These are phyloP conservation scores for Thymelicus sylvestris DNA, from an alignment of 2,888 invertebrate species.

Conservation along the genomic window DNA sequence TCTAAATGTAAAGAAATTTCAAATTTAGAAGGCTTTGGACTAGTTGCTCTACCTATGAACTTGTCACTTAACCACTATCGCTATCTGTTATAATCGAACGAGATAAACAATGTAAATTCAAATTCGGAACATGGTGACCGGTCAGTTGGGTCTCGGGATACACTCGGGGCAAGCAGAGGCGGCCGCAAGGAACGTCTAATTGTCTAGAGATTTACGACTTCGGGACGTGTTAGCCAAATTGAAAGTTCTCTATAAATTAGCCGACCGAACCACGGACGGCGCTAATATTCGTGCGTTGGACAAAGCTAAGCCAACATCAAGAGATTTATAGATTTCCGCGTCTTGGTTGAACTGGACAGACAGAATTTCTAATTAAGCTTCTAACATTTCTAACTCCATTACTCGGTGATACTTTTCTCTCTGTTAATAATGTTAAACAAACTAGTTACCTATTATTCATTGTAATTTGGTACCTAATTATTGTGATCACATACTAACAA, in stretches of 20 bases:
- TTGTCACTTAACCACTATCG: not conserved
- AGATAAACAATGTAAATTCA: conserved; percentile 35
- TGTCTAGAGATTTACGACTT: conserved; percentile 73
- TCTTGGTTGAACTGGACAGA: not conserved
- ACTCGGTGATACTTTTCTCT: not conserved
- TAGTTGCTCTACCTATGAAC: too few relatives aligned
- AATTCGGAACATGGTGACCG: conserved; percentile 31
- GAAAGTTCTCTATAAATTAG: conserved; percentile 81
- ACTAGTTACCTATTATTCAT: too few relatives aligned
- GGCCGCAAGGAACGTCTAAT: conserved; percentile 73
- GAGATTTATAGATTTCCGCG: conserved; percentile 23
- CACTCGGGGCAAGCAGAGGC: conserved; percentile 26
- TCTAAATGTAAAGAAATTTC: too few relatives aligned
- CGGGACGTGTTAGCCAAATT: conserved; percentile 74
- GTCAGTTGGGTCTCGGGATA: not conserved
- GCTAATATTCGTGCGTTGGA: conserved; percentile 23
- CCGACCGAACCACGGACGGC: conserved; percentile 47
- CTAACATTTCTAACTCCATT: not conserved
- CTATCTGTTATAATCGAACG: conserved; percentile 13
- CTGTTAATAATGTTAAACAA: not conserved
- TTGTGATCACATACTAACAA: too few relatives aligned
- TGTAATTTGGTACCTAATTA: too few relatives aligned
- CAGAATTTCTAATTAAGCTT: not conserved
- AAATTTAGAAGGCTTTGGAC: too few relatives aligned
- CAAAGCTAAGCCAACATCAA: conserved; percentile 2